These are phyloP conservation scores for Mobula birostris DNA, from an alignment of 2,113 vertebrate species.

Conservation along the genomic window DNA sequence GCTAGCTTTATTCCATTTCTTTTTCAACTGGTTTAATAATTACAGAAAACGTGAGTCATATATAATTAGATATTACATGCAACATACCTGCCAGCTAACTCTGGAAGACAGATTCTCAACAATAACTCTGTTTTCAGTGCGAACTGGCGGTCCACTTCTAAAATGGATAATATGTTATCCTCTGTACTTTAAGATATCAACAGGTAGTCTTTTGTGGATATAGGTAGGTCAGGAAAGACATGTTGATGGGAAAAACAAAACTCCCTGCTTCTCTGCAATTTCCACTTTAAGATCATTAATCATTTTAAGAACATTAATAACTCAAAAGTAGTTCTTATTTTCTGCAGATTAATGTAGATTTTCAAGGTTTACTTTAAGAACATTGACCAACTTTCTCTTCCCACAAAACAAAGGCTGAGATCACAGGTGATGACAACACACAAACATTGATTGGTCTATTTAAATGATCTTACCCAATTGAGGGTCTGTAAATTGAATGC, in stretches of 20 bases:
- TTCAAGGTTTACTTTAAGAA: neutral
- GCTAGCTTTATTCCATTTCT: neutral
- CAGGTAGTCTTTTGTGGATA: neutral
- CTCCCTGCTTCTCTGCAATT: neutral
- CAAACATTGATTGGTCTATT: neutral
- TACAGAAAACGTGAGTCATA: neutral
- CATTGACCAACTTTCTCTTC: neutral
- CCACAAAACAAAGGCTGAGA: neutral
- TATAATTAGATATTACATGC: slow-evolving; percentile 17
- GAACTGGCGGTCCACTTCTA: slow-evolving; percentile 84
- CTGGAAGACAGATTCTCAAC: slow-evolving; percentile 90
- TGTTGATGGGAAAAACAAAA: neutral
- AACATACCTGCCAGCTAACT: slow-evolving; percentile 96
- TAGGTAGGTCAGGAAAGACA: neutral
- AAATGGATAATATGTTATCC: neutral
- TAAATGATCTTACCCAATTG: neutral
- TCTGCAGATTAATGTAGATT: neutral
- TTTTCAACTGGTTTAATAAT: neutral
- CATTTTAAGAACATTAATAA: neutral
- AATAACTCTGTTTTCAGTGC: slow-evolving; percentile 93
- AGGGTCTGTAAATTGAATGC: neutral
- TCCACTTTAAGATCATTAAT: neutral
- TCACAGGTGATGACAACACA: no score
- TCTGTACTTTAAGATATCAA: neutral
- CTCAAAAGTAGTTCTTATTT: neutral